These are phyloP conservation scores for Clarias gariepinus DNA, from an alignment of 2,113 vertebrate genomes.

Conservation along the genomic window DNA sequence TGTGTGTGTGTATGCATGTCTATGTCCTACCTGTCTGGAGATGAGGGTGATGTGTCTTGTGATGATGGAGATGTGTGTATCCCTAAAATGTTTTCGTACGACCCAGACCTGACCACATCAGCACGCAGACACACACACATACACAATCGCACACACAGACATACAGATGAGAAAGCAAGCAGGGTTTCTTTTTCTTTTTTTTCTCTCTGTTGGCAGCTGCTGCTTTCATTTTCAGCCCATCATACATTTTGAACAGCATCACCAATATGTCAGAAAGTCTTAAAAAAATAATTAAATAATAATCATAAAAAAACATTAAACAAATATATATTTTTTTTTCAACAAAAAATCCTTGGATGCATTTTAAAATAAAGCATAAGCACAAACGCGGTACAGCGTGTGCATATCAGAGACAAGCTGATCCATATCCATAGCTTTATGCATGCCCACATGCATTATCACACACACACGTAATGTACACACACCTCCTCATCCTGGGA, in stretches of 20 bases:
- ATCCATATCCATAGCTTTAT: background rate
- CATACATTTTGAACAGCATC: background rate
- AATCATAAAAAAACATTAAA: background rate
- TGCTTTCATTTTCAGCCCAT: background rate
- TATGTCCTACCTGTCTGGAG: slow-evolving; percentile 83
- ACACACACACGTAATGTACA: slow-evolving; percentile 5
- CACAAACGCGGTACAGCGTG: background rate
- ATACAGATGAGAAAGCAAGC: slow-evolving; percentile 40
- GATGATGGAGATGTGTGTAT: slow-evolving; percentile 74
- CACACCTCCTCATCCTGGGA: slow-evolving; percentile 76
- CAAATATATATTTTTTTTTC: background rate
- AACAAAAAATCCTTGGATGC: background rate
- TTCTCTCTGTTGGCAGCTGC: background rate
- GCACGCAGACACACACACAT: slow-evolving; percentile 38
- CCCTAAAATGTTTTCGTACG: slow-evolving; percentile 75
- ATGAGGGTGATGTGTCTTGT: slow-evolving; percentile 75
- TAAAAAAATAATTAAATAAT: background rate
- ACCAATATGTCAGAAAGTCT: background rate
- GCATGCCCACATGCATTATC: slow-evolving; percentile 11
- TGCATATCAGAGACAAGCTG: background rate
- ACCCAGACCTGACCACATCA: slow-evolving; percentile 75
- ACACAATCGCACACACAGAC: slow-evolving; percentile 27
- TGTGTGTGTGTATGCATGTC: slow-evolving; percentile 13
- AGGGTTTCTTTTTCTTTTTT: background rate
- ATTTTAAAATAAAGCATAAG: slow-evolving; percentile 14